A percentile compares a stretch with the other conserved stretches of the same genome.
Conservation (phyloP, 2,797 vertebrate genomes). For the Zenarchopterus dispar region DNA sequence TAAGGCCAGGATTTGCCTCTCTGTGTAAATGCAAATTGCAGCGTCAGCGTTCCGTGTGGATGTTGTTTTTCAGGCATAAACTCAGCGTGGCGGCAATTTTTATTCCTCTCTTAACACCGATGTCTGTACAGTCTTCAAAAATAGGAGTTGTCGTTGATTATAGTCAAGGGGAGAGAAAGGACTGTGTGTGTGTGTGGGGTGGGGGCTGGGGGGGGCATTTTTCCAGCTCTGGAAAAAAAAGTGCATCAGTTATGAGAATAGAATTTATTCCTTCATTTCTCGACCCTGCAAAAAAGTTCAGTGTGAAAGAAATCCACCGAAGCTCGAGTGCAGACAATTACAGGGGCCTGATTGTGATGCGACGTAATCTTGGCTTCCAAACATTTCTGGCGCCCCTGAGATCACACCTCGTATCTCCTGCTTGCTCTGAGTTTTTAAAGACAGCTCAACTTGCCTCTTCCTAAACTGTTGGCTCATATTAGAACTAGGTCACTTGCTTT, state of each 20-base stretch:
- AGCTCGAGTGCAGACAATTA: conserved; percentile 72
- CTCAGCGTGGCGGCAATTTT: conserved; percentile 68
- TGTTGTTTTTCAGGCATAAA: conserved; percentile 79
- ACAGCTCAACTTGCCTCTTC: conserved; percentile 55
- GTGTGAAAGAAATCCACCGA: conserved; percentile 55
- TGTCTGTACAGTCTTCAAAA: conserved; percentile 75
- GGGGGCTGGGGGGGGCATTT: no score
- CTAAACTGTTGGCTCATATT: conserved; percentile 52
- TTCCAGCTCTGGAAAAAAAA: conserved; percentile 53
- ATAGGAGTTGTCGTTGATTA: conserved; percentile 71
- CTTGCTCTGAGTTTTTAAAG: conserved; percentile 35
- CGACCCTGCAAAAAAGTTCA: conserved; percentile 67
- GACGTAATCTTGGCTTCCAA: conserved; percentile 75
- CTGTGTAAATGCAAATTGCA: conserved; percentile 76
- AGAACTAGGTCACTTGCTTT: conserved; percentile 58
- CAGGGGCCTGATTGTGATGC: conserved; percentile 60
- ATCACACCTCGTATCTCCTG: conserved; percentile 65
- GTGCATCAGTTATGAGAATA: conserved; percentile 41
- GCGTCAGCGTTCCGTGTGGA: conserved; percentile 72
- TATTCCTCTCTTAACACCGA: conserved; percentile 66
- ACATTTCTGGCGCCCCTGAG: conserved; percentile 65
- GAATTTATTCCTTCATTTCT: conserved; percentile 76
- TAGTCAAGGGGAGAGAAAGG: conserved; percentile 57
- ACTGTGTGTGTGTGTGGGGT: no score
- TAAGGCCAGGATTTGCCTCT: conserved; percentile 71